phyloP scores from a whole-genome alignment of 1,140 invertebrate species.

The Drosophila persimilis region DNA sequence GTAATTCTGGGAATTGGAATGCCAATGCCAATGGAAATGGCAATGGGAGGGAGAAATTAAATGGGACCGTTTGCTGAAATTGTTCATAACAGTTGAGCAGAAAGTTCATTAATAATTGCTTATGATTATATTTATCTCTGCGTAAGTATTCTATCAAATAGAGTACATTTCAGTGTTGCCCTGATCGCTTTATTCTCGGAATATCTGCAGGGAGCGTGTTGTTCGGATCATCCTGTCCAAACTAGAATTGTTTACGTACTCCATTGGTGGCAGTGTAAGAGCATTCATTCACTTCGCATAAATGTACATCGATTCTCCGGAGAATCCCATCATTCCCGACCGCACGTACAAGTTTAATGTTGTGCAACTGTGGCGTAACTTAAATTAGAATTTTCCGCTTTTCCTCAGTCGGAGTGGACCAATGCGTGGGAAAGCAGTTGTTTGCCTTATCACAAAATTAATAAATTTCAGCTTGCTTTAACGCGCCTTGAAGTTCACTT shows the following conservation, averaged over 20 bases:
- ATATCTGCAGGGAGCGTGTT: no score
- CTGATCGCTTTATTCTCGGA: no score
- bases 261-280: not conserved
- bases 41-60: not conserved
- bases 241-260: not conserved
- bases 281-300: slow-evolving; percentile 6
- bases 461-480: slow-evolving; percentile 79
- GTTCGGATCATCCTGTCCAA: no score
- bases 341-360: slow-evolving; percentile 50
- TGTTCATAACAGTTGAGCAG: no score
- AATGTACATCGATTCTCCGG: slow-evolving; percentile 10
- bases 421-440: slow-evolving; percentile 36
- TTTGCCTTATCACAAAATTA: slow-evolving; percentile 79
- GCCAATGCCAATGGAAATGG: not conserved
- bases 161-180: no score
- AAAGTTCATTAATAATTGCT: no score
- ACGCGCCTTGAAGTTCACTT: slow-evolving; percentile 58
- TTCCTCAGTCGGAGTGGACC: slow-evolving; percentile 2
- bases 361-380: slow-evolving; percentile 55
- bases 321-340: slow-evolving; percentile 1
- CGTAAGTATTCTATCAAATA: no score
- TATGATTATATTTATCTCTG: no score
- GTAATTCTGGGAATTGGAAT: not conserved
- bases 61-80: no score
- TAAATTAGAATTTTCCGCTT: slow-evolving; percentile 69